Evolutionary conservation across 2,113 vertebrate genomes (phyloP).

Genomic region (Picathartes gymnocephalus): DNA sequence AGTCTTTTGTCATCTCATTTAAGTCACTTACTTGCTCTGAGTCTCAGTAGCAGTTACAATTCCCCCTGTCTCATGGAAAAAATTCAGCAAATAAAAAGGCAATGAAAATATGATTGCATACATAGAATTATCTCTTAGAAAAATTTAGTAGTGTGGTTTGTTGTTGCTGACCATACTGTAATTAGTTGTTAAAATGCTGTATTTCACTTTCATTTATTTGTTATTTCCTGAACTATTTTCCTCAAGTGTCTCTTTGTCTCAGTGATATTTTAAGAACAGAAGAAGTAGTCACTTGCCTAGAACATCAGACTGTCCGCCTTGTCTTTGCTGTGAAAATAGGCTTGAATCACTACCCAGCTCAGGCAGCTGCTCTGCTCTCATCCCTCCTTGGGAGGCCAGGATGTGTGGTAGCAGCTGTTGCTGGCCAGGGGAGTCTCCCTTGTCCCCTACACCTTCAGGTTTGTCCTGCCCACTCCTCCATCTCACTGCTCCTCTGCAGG

Average conservation of each 20-base stretch:
- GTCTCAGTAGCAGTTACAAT: neutral
- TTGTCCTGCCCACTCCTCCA: neutral
- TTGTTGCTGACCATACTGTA: neutral
- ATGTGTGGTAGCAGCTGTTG: neutral
- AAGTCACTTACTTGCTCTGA: neutral
- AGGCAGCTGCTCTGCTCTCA: neutral
- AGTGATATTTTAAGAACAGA: neutral
- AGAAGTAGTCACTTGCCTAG: neutral
- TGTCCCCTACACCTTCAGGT: neutral
- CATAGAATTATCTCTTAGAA: neutral
- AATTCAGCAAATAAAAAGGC: neutral
- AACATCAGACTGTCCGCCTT: neutral
- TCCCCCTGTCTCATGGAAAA: neutral
- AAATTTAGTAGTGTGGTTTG: neutral
- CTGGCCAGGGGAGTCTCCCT: neutral
- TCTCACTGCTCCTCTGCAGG: neutral
- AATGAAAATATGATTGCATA: neutral
- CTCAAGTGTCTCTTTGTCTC: neutral
- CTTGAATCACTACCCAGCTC: neutral
- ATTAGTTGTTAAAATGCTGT: neutral
- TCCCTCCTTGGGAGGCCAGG: neutral
- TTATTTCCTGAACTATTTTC: neutral
- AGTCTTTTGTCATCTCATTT: neutral
- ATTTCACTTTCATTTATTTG: neutral
- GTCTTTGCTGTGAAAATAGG: neutral